A percentile compares a stretch with the other conserved stretches of the same genome.
Evolutionary conservation across 2,888 invertebrate genomes (phyloP).

Genomic region (Parascotia fuliginaria): DNA sequence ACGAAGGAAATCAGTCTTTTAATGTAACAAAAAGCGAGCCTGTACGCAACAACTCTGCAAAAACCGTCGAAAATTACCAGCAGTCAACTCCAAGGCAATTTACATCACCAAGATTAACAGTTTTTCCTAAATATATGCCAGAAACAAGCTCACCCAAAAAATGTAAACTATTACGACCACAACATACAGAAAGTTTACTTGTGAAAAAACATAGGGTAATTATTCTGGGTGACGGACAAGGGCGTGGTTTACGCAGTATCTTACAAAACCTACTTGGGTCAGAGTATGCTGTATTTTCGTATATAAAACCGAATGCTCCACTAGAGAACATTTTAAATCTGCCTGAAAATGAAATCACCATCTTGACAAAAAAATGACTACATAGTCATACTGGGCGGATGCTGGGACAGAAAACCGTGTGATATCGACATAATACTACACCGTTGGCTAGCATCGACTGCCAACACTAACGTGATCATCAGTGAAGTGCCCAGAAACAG

Average conservation of each 20-base stretch:
- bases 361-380: background rate
- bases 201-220: background rate
- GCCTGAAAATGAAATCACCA: too few species aligned
- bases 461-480: background rate
- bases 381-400: background rate
- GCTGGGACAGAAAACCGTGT: background rate
- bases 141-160: too few species aligned
- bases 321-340: background rate
- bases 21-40: too few species aligned
- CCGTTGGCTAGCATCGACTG: background rate
- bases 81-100: too few species aligned
- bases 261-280: slow-evolving; percentile 2
- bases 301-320: background rate
- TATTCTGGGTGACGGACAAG: slow-evolving; percentile 1
- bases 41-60: too few species aligned
- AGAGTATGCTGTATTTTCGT: background rate
- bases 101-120: too few species aligned
- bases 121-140: too few species aligned
- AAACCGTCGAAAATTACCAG: too few species aligned
- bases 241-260: background rate
- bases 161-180: too few species aligned
- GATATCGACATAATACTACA: background rate
- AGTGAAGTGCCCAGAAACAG: too few species aligned
- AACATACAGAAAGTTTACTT: too few species aligned
- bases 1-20: too few species aligned